A percentile compares a stretch with the other conserved stretches of the same genome.
phyloP scores from a whole-genome alignment of 1,140 invertebrate genomes.

The Kradibia gibbosae region DNA sequence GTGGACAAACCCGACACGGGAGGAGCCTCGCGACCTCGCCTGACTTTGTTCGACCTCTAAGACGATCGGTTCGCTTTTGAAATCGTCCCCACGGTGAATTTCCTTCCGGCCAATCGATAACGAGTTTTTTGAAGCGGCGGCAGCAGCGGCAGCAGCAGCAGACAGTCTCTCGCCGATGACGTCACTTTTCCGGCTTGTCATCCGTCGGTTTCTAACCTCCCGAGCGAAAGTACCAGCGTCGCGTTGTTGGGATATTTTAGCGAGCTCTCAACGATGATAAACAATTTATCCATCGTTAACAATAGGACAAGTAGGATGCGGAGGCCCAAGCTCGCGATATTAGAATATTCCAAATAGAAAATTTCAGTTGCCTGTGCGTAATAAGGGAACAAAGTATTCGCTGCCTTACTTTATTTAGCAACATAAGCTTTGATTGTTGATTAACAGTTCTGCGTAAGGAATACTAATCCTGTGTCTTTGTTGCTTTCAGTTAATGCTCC shows the following conservation, averaged over 20 bases:
- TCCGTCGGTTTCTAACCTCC: conserved; percentile 38
- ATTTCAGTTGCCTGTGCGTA: conserved; percentile 16
- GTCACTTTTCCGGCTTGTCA: conserved; percentile 1
- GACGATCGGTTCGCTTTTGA: no score
- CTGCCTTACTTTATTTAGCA: conserved; percentile 10
- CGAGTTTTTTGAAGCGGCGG: conserved; percentile 23
- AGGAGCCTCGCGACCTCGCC: no score
- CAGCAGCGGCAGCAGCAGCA: no score
- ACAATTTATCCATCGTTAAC: background rate
- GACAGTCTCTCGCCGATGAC: no score
- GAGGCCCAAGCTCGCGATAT: background rate
- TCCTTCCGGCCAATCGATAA: background rate
- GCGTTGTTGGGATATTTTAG: background rate
- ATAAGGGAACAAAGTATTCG: background rate
- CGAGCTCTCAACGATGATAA: background rate
- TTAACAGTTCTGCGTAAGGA: background rate
- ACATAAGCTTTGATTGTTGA: background rate
- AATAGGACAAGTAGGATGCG: conserved; percentile 23
- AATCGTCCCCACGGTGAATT: no score
- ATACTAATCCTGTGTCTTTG: background rate
- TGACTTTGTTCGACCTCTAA: background rate
- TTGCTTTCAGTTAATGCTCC: background rate
- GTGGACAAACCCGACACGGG: no score
- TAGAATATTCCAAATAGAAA: background rate
- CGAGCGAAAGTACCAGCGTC: conserved; percentile 26